Conservation (phyloP, 2,797 vertebrate genomes). For the Novumbra hubbsi region DNA sequence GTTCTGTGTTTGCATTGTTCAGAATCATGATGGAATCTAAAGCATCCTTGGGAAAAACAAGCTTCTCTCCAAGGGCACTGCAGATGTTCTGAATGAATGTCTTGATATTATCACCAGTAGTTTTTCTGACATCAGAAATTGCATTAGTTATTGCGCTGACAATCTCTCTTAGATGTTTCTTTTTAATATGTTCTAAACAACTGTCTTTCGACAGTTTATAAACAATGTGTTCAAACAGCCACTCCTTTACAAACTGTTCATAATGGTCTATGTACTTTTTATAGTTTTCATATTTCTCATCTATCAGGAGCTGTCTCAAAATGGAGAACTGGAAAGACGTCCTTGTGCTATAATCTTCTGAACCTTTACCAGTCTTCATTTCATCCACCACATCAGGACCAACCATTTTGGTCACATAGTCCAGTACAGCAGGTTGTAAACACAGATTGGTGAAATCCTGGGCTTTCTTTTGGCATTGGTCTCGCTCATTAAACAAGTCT, state of each 20-base stretch:
- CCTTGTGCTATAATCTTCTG: background rate
- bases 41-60: constrained; percentile 19
- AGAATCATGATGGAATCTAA: constrained; percentile 24
- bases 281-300: background rate
- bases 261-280: background rate
- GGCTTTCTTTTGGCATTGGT: constrained; percentile 36
- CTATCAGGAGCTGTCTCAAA: constrained; percentile 25
- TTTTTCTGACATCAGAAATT: constrained; percentile 6
- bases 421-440: constrained; percentile 23
- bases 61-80: constrained; percentile 13
- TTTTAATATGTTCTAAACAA: background rate
- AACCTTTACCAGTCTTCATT: background rate
- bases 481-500: constrained; percentile 32
- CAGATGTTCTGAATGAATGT: constrained; percentile 14
- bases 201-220: constrained; percentile 15
- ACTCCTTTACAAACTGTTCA: constrained; percentile 8
- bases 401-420: constrained; percentile 7
- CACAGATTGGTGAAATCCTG: constrained; percentile 17
- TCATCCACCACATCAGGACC: constrained; percentile 11
- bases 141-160: background rate
- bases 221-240: constrained; percentile 8
- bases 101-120: constrained; percentile 5
- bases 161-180: background rate
- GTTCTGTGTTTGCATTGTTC: background rate
- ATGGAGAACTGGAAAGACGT: constrained; percentile 21